These are phyloP conservation scores for Sphinx pinastri DNA, from an alignment of 2,888 invertebrate genomes.

Conservation along the genomic window DNA sequence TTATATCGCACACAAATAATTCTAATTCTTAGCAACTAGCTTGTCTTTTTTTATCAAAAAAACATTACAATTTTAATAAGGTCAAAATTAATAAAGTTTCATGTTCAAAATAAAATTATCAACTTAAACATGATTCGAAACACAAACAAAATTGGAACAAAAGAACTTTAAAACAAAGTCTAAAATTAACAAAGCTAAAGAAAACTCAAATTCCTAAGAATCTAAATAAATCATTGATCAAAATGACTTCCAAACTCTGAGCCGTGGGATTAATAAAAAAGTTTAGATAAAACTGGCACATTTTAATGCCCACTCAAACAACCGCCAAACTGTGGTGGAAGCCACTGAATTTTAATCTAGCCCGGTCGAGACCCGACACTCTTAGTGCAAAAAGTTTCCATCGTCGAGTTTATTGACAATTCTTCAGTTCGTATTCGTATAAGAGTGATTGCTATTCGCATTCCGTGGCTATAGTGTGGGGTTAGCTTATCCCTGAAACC, in stretches of 20 bases:
- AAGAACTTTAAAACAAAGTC: not conserved
- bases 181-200: not conserved
- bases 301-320: conserved; percentile 52
- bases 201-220: conserved; percentile 14
- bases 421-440: not conserved
- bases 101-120: not conserved
- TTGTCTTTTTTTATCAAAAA: too few relatives aligned
- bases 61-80: too few relatives aligned
- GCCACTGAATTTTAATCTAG: conserved; percentile 53
- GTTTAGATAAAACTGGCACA: conserved; percentile 37
- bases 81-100: not conserved
- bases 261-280: conserved; percentile 37
- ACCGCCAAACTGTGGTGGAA: conserved; percentile 48
- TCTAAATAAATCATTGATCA: conserved; percentile 37
- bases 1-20: too few relatives aligned
- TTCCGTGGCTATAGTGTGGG: not conserved
- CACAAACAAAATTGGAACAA: not conserved
- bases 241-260: conserved; percentile 36
- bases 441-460: not conserved
- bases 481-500: not conserved
- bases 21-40: too few relatives aligned
- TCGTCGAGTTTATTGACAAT: conserved; percentile 36
- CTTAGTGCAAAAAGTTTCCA: conserved; percentile 43
- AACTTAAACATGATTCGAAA: not conserved
- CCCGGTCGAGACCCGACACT: conserved; percentile 24